Percentiles rank a stretch among this genome's conserved stretches.
Evolutionary conservation across 2,888 invertebrate genomes (phyloP).

Genomic region (Trissonchulus sp.): DNA sequence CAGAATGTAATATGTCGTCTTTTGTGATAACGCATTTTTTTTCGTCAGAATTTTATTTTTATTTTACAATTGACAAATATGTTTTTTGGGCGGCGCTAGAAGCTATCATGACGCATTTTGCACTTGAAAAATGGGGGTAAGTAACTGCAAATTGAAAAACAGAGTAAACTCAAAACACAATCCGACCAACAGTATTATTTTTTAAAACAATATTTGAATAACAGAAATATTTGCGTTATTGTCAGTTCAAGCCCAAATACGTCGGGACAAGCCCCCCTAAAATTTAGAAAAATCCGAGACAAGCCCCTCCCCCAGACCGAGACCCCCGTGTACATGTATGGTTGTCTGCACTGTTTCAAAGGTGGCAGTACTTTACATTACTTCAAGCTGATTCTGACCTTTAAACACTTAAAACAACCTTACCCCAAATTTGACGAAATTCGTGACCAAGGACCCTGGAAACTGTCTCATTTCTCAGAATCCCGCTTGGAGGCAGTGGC

Average conservation of each 20-base stretch:
- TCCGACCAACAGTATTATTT: too few relatives aligned
- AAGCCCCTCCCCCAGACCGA: too few relatives aligned
- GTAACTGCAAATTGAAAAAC: background rate
- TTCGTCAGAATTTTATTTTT: background rate
- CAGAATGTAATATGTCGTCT: background rate
- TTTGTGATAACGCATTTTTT: background rate
- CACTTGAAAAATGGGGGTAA: background rate
- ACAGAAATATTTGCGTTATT: too few relatives aligned
- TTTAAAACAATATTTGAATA: too few relatives aligned
- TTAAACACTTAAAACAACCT: too few relatives aligned
- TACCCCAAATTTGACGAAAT: slow-evolving; percentile 26
- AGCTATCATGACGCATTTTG: background rate
- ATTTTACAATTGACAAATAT: background rate
- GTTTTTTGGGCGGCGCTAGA: background rate
- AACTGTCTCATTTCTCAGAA: slow-evolving; percentile 3
- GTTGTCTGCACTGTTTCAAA: too few relatives aligned
- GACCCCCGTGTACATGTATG: too few relatives aligned
- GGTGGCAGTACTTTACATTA: background rate
- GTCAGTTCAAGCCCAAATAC: too few relatives aligned
- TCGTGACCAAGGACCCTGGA: background rate
- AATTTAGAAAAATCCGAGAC: too few relatives aligned
- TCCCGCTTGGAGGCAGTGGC: background rate
- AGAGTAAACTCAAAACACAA: background rate
- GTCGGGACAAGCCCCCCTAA: too few relatives aligned
- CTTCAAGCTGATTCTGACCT: too few relatives aligned